Evolutionary conservation across 1,140 invertebrate species (phyloP).

Genomic region (Caenorhabditis latens): DNA sequence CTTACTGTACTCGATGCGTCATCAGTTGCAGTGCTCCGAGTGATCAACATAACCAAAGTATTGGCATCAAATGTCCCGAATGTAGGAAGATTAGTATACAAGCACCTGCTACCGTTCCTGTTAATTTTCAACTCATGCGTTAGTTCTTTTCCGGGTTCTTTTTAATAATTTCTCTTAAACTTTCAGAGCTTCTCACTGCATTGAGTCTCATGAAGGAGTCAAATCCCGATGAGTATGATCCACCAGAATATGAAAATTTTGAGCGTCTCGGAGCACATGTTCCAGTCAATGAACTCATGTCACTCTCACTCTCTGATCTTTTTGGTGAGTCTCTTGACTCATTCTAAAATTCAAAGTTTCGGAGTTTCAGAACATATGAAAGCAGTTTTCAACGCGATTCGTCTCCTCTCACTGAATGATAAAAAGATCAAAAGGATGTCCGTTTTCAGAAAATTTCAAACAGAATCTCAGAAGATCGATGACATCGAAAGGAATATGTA

Average conservation of each 20-base stretch:
- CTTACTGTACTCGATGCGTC: constrained; percentile 27
- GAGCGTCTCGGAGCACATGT: constrained; percentile 16
- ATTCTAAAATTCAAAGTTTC: too few relatives aligned
- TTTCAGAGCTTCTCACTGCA: constrained; percentile 16
- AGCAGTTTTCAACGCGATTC: constrained; percentile 33
- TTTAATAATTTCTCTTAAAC: background rate
- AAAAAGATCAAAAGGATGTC: background rate
- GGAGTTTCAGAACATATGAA: background rate
- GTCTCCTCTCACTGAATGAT: background rate
- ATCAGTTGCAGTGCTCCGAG: background rate
- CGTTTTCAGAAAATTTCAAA: background rate
- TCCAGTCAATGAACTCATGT: background rate
- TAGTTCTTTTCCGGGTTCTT: background rate
- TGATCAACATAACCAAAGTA: background rate
- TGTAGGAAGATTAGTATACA: constrained; percentile 41
- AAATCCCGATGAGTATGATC: background rate
- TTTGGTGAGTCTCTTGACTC: background rate
- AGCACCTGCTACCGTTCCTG: constrained; percentile 18
- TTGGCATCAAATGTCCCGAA: constrained; percentile 34
- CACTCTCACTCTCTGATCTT: background rate
- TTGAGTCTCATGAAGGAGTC: background rate
- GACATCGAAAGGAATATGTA: background rate
- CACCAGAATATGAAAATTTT: constrained; percentile 10
- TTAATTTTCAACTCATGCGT: constrained; percentile 38
- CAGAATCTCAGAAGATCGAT: background rate